These are phyloP conservation scores for Drosophila sp. DNA, from an alignment of 1,140 invertebrate species.

Conservation along the genomic window DNA sequence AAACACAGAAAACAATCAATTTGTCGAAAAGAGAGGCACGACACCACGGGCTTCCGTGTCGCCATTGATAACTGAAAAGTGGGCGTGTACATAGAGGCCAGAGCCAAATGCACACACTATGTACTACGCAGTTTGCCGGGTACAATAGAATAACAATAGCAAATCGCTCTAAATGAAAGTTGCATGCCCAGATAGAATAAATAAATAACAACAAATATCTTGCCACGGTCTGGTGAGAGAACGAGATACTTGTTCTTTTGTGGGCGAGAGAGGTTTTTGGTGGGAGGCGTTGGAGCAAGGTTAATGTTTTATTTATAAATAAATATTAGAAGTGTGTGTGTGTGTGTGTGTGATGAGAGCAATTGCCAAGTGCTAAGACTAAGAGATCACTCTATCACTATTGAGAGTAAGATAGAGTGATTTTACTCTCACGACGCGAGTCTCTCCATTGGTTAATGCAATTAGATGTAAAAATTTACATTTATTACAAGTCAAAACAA, in stretches of 20 bases:
- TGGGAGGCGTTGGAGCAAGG: constrained; percentile 46
- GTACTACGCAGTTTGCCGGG: constrained; percentile 48
- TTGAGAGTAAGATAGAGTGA: constrained; percentile 17
- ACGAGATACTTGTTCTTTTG: constrained; percentile 2
- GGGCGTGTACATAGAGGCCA: constrained; percentile 35
- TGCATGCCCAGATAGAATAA: constrained; percentile 49
- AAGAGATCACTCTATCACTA: constrained; percentile 20
- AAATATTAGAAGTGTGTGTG: constrained; percentile 55
- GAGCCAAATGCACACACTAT: constrained; percentile 14
- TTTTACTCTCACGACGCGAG: constrained; percentile 7
- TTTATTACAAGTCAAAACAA: constrained; percentile 29
- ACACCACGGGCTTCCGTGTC: constrained; percentile 59
- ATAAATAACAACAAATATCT: constrained; percentile 35
- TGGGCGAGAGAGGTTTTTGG: constrained; percentile 1
- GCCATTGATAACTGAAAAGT: constrained; percentile 46
- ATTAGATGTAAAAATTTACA: constrained; percentile 44
- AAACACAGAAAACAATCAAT: constrained; percentile 11
- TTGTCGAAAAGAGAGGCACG: constrained; percentile 53
- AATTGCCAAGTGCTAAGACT: constrained; percentile 1
- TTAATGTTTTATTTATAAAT: constrained; percentile 74
- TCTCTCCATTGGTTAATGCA: constrained; percentile 14
- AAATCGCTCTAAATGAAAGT: constrained; percentile 29
- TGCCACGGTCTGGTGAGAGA: constrained; percentile 28
- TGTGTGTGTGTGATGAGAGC: not conserved
- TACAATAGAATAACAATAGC: constrained; percentile 2